phyloP scores from a whole-genome alignment of 2,797 vertebrate genomes.

The Fistularia commersonii region DNA sequence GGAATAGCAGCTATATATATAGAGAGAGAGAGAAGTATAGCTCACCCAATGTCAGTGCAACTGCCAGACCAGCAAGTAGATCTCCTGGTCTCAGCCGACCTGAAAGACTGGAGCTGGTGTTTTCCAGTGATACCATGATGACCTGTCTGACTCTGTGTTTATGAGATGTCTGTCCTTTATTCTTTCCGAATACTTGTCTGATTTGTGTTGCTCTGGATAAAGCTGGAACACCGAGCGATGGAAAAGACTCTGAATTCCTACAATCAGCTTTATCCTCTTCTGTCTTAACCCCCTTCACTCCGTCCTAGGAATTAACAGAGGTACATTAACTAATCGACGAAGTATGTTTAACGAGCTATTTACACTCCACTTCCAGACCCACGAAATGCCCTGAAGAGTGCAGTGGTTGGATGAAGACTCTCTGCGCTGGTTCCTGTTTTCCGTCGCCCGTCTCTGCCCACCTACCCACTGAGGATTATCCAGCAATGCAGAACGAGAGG shows the following conservation, averaged over 20 bases:
- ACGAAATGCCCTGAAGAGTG: slow-evolving; percentile 13
- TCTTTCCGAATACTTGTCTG: too few relatives aligned
- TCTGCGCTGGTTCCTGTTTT: slow-evolving; percentile 33
- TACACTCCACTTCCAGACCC: background rate
- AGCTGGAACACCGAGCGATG: slow-evolving; percentile 18
- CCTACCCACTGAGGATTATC: slow-evolving; percentile 40
- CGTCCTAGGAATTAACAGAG: slow-evolving; percentile 60
- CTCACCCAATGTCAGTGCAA: slow-evolving; percentile 75
- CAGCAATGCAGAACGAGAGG: slow-evolving; percentile 36
- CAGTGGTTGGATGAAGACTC: slow-evolving; percentile 15
- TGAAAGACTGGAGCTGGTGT: slow-evolving; percentile 52
- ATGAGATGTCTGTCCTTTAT: too few relatives aligned
- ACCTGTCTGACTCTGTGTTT: slow-evolving; percentile 37
- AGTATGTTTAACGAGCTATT: slow-evolving; percentile 11
- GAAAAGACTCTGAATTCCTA: slow-evolving; percentile 36
- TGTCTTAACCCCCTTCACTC: slow-evolving; percentile 56
- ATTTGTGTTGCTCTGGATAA: too few relatives aligned
- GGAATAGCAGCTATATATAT: slow-evolving; percentile 21
- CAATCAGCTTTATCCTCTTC: slow-evolving; percentile 56
- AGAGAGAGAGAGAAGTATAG: slow-evolving; percentile 28
- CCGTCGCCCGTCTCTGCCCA: slow-evolving; percentile 26
- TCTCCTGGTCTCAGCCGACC: slow-evolving; percentile 63
- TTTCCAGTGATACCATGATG: slow-evolving; percentile 68
- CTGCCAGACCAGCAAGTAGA: slow-evolving; percentile 60
- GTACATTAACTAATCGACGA: slow-evolving; percentile 16